phyloP scores from a whole-genome alignment of 2,113 vertebrate species.

The Greenwoodochromis staneri region DNA sequence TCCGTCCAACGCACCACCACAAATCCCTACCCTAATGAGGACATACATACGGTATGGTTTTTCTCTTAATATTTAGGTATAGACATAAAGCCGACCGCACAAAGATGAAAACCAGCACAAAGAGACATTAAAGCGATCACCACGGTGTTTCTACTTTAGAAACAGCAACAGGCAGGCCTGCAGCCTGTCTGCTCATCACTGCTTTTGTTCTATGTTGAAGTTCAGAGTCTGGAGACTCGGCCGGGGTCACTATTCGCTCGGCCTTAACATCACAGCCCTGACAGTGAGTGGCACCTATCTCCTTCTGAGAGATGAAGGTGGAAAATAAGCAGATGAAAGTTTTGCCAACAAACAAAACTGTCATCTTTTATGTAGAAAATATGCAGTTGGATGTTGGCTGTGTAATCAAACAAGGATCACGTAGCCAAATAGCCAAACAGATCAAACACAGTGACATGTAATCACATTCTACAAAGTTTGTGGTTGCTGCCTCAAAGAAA shows the following conservation, averaged over 20 bases:
- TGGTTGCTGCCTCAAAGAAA: not conserved
- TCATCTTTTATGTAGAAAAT: not conserved
- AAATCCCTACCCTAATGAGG: not conserved
- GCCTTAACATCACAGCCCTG: not conserved
- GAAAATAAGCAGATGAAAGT: not conserved
- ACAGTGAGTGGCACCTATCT: not conserved
- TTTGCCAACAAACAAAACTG: not conserved
- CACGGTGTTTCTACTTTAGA: not conserved
- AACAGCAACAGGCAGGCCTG: not conserved
- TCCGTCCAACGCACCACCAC: not conserved
- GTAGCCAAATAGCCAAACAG: not conserved
- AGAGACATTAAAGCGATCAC: not conserved
- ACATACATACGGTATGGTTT: not conserved
- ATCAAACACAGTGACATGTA: not conserved
- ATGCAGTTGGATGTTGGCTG: not conserved
- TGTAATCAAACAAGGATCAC: not conserved
- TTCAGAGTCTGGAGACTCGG: not conserved
- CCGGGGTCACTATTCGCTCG: not conserved
- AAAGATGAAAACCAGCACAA: not conserved
- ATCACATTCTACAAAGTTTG: not conserved
- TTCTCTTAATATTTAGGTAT: not conserved
- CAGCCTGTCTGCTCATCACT: not conserved
- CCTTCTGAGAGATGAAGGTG: not conserved
- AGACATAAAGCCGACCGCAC: not conserved
- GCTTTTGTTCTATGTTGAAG: not conserved